Conservation (phyloP, 2,888 invertebrate species). For the Schrankia costaestrigalis region DNA sequence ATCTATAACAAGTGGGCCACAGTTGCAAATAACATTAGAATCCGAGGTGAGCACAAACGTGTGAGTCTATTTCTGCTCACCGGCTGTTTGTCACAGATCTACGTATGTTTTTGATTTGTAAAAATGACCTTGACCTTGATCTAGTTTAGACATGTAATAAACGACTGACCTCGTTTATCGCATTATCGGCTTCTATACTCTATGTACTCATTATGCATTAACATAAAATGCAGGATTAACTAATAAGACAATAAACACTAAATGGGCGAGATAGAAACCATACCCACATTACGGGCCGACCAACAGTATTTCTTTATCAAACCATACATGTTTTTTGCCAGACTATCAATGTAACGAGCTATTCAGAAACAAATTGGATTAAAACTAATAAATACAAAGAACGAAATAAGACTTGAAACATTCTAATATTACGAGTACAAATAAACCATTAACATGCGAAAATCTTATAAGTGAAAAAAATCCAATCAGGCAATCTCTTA, state of each 20-base stretch:
- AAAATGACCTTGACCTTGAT: conserved; percentile 81
- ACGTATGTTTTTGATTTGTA: conserved; percentile 75
- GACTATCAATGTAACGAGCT: too few relatives aligned
- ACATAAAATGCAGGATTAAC: conserved; percentile 37
- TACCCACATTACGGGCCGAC: too few relatives aligned
- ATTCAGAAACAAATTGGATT: too few relatives aligned
- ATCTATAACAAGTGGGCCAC: conserved; percentile 63
- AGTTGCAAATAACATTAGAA: conserved; percentile 67
- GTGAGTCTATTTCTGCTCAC: conserved; percentile 64
- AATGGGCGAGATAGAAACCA: too few relatives aligned
- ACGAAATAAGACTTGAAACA: too few relatives aligned
- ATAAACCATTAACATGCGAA: too few relatives aligned
- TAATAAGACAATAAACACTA: not conserved
- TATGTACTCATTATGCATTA: conserved; percentile 63
- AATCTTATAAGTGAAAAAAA: too few relatives aligned
- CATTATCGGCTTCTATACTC: conserved; percentile 68
- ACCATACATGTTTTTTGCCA: too few relatives aligned
- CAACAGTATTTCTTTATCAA: too few relatives aligned
- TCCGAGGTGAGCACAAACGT: conserved; percentile 64
- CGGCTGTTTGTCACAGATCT: conserved; percentile 64
- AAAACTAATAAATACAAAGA: too few relatives aligned
- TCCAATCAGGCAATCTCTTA: too few relatives aligned
- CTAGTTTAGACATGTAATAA: conserved; percentile 74
- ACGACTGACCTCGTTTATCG: conserved; percentile 75
- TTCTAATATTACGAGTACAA: too few relatives aligned